Conservation (phyloP, 2,888 invertebrate genomes). For the Nomada flava region DNA sequence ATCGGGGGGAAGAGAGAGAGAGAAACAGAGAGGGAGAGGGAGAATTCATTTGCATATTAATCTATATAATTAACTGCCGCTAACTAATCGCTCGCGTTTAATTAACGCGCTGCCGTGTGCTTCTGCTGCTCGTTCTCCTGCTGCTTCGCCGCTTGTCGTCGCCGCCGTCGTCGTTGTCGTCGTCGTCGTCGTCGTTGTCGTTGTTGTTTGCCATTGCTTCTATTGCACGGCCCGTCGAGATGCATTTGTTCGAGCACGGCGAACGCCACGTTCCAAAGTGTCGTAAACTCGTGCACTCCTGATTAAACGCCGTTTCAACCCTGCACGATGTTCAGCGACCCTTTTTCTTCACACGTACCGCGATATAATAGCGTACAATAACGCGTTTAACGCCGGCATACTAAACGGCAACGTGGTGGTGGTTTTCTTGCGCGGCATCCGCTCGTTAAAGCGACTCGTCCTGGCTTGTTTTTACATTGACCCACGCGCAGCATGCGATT, state of each 20-base stretch:
- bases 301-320: slow-evolving; percentile 50
- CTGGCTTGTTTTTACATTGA: slow-evolving; percentile 44
- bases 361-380: slow-evolving; percentile 25
- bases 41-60: slow-evolving; percentile 73
- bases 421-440: slow-evolving; percentile 46
- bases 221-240: slow-evolving; percentile 23
- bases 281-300: slow-evolving; percentile 55
- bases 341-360: slow-evolving; percentile 27
- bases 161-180: background rate
- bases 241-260: slow-evolving; percentile 57
- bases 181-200: background rate
- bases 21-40: background rate
- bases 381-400: slow-evolving; percentile 18
- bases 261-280: slow-evolving; percentile 58
- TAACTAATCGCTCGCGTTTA: slow-evolving; percentile 75
- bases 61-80: slow-evolving; percentile 74
- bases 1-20: slow-evolving; percentile 13
- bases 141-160: slow-evolving; percentile 6
- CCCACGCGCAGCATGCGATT: slow-evolving; percentile 50
- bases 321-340: background rate
- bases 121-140: slow-evolving; percentile 7
- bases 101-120: slow-evolving; percentile 63
- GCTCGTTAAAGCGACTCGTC: slow-evolving; percentile 59
- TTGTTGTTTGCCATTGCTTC: slow-evolving; percentile 29
- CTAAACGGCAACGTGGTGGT: slow-evolving; percentile 3